These are phyloP conservation scores for Trinectes maculatus DNA, from an alignment of 2,113 vertebrate genomes.

Conservation along the genomic window DNA sequence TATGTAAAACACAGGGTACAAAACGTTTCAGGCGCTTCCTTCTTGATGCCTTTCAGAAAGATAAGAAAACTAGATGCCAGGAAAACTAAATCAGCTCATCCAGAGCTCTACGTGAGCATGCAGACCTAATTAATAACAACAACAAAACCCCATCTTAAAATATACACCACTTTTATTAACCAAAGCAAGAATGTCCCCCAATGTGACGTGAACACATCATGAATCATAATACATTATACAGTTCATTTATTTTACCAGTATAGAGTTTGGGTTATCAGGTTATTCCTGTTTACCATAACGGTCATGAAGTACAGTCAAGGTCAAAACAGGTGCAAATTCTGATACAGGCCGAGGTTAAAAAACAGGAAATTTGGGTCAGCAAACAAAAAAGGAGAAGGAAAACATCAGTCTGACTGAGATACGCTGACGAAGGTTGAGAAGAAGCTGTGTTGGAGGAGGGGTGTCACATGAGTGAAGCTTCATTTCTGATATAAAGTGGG, in stretches of 20 bases:
- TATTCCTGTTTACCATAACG: too few relatives aligned
- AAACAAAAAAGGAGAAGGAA: neutral
- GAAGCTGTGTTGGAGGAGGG: neutral
- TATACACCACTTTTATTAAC: too few relatives aligned
- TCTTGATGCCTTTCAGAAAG: neutral
- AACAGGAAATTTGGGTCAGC: conserved; percentile 3
- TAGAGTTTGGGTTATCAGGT: too few relatives aligned
- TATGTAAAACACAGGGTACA: conserved; percentile 3
- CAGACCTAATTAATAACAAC: too few relatives aligned
- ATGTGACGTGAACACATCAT: too few relatives aligned
- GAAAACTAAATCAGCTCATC: neutral
- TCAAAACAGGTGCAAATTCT: neutral
- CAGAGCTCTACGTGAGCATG: neutral
- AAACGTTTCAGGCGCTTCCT: conserved; percentile 41
- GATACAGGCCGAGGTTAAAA: neutral
- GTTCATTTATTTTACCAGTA: too few relatives aligned
- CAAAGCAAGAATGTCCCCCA: too few relatives aligned
- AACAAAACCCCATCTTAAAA: too few relatives aligned
- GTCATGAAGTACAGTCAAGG: too few relatives aligned
- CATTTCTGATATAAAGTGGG: neutral
- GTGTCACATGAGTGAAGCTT: conserved; percentile 13
- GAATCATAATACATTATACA: too few relatives aligned
- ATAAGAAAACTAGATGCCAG: conserved; percentile 4
- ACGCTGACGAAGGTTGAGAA: conserved; percentile 27
- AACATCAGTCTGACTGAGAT: neutral